phyloP scores from a whole-genome alignment of 2,113 vertebrate genomes.

The Anhinga rufa region DNA sequence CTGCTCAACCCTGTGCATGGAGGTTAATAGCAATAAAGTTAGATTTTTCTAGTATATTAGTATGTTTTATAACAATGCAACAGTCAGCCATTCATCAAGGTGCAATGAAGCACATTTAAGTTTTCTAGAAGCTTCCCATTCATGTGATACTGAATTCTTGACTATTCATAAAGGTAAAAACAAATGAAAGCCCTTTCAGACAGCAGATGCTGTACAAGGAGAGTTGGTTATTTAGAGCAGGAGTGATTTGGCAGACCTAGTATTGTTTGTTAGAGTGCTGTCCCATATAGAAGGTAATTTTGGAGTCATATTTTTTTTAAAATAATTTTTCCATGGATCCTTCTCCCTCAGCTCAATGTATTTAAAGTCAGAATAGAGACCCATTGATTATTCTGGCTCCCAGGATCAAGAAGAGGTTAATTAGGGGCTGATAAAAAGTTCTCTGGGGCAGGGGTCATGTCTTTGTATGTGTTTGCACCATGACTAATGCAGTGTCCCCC shows the following conservation, averaged over 20 bases:
- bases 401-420: neutral
- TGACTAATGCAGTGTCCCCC: neutral
- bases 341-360: neutral
- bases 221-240: neutral
- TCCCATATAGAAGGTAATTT: neutral
- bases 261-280: neutral
- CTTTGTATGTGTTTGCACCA: conserved; percentile 2
- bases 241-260: neutral
- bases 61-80: neutral
- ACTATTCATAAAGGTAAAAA: neutral
- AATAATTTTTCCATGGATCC: neutral
- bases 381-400: neutral
- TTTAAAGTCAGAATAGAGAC: conserved; percentile 10
- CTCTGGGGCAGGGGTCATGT: neutral
- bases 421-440: conserved; percentile 42
- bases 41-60: neutral
- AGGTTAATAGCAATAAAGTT: neutral
- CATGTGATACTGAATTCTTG: conserved; percentile 2
- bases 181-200: conserved; percentile 24
- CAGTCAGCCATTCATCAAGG: neutral
- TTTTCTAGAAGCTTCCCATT: conserved; percentile 49
- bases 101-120: neutral
- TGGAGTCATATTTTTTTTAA: neutral
- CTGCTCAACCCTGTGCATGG: neutral
- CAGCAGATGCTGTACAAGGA: neutral